Conservation (phyloP, 2,888 invertebrate species). For the Drosophila ochracea region DNA sequence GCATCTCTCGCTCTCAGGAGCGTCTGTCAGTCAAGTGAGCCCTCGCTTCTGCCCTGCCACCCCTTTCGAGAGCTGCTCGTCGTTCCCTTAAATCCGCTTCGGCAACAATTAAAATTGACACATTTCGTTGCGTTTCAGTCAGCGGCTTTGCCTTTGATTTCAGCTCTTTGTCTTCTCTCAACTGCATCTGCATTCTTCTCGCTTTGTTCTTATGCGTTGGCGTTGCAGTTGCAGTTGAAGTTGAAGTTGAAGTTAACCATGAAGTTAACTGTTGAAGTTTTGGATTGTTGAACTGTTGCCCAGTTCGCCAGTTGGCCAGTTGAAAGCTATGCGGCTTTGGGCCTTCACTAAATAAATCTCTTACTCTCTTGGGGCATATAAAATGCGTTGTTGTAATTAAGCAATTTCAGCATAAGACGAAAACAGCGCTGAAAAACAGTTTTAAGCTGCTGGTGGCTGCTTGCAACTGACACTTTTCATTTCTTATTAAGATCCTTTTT, state of each 20-base stretch:
- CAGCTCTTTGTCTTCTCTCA: conserved; percentile 40
- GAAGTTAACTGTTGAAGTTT: conserved; percentile 7
- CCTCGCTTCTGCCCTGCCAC: conserved; percentile 14
- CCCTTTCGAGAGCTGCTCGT: conserved; percentile 2
- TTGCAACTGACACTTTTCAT: conserved; percentile 21
- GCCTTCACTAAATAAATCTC: conserved; percentile 59
- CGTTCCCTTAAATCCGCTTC: conserved; percentile 71
- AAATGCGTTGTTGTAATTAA: conserved; percentile 68
- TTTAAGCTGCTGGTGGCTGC: not conserved
- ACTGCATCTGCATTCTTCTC: conserved; percentile 64
- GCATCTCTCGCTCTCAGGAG: conserved; percentile 7
- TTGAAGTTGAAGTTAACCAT: conserved; percentile 4
- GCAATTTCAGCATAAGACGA: conserved; percentile 64
- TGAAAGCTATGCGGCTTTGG: not conserved
- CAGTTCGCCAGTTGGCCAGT: conserved; percentile 20
- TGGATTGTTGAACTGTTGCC: conserved; percentile 17
- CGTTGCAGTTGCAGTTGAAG: conserved; percentile 34
- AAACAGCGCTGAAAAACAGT: conserved; percentile 3
- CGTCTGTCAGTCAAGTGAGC: conserved; percentile 30
- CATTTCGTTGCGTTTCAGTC: conserved; percentile 79
- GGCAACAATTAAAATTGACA: conserved; percentile 83
- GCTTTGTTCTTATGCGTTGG: conserved; percentile 77
- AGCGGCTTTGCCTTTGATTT: conserved; percentile 61
- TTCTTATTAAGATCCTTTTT: conserved; percentile 10
- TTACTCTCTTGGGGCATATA: conserved; percentile 16